phyloP scores from a whole-genome alignment of 1,140 invertebrate genomes.

The Globodera ellingtonae region DNA sequence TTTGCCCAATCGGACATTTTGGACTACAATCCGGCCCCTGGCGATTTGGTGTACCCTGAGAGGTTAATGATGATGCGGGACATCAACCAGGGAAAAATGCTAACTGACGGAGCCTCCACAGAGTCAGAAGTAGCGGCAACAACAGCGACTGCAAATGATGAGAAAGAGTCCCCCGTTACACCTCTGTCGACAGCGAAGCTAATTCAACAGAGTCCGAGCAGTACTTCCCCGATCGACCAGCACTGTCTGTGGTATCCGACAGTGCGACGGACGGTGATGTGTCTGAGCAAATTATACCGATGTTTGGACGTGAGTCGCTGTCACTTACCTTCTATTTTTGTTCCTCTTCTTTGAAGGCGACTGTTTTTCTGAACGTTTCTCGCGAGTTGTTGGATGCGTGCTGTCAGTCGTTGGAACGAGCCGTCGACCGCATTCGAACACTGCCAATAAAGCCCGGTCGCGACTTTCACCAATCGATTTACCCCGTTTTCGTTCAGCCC shows the following conservation, averaged over 20 bases:
- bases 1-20: conserved; percentile 89
- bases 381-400: conserved; percentile 90
- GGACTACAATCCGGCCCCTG: conserved; percentile 78
- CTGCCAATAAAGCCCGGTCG: conserved; percentile 37
- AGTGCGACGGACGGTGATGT: conserved; percentile 87
- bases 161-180: background rate
- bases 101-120: background rate
- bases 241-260: conserved; percentile 99
- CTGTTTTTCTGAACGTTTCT: conserved; percentile 92
- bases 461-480: background rate
- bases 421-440: conserved; percentile 69
- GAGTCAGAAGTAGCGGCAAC: background rate
- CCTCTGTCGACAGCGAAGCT: background rate
- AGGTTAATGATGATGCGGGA: conserved; percentile 90
- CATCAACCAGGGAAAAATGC: conserved; percentile 46
- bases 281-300: conserved; percentile 88
- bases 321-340: background rate
- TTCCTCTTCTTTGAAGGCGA: conserved; percentile 68
- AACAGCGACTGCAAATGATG: background rate
- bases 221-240: conserved; percentile 83
- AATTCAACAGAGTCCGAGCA: conserved; percentile 29
- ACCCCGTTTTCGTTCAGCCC: background rate
- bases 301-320: conserved; percentile 78
- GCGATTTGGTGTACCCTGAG: conserved; percentile 94
- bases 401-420: conserved; percentile 82